Evolutionary conservation across 2,888 invertebrate genomes (phyloP), one percentile per base, ranked within the genome.

Genomic region (Hemistola chrysoprasaria): DNA sequence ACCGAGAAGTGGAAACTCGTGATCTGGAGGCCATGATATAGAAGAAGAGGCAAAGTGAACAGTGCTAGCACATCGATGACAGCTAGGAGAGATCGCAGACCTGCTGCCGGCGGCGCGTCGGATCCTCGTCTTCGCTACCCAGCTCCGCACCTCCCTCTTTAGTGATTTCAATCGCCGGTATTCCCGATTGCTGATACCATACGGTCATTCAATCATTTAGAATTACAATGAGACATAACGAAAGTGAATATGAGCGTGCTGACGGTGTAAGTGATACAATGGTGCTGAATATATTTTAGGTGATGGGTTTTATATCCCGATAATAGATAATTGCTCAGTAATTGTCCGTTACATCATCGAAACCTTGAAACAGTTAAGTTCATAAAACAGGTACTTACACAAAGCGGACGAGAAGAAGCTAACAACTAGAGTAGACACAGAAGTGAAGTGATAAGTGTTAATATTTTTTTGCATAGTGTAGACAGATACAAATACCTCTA

Each of bases 81-180:
- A 85, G 78, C 69, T 76, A 78, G 79, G 76, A 85, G 80, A 78
- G 79, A 81, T 75, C 86, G 78, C 89, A 87, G 87, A 88, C 89
- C 87, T 90, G 89, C 72, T 78, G 77, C 62, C 82, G 83, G 67
- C 80, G 84, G 54, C 75, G 80, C 70, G 80, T 65, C 52, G 78
- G 67, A 59, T 87, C 83, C 73, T 90, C 89, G 62, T 94, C 94
- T 76, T 94, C 93, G 76, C 92, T 93, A 82, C 92, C 91, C 87
- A 93, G 91, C 79, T 93, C 93, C 76, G 92, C 91, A 54, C 77
- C 81, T 58, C 79, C 78, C 77, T 95, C 95, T 91, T 95, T 95
- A 75, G 94, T 95, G 81, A 95, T 95, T 91, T 95, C 95, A 83
- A 90, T 90, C 80, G 90, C 90, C 70, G 90, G 90, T 82, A 90